A percentile compares a stretch with the other conserved stretches of the same genome.
phyloP scores from a whole-genome alignment of 2,113 vertebrate species.

The Bettongia penicillata region DNA sequence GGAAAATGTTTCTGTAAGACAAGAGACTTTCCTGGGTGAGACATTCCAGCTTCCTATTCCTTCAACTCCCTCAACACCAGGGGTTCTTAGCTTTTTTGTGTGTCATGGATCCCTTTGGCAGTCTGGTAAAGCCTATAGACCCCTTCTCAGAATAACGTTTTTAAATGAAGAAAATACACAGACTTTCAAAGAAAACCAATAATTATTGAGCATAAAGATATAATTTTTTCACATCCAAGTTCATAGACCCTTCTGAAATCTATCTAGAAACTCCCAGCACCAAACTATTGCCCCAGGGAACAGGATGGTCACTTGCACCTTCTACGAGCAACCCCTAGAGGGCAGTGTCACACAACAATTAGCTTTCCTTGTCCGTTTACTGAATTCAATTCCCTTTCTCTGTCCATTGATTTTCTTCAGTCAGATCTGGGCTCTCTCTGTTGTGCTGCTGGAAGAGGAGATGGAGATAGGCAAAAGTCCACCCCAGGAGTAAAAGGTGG shows the following conservation, averaged over 20 bases:
- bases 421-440: not conserved
- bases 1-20: not conserved
- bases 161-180: not conserved
- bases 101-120: not conserved
- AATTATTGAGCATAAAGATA: not conserved
- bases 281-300: not conserved
- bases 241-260: not conserved
- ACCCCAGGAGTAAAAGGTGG: not conserved
- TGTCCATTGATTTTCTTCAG: not conserved
- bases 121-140: not conserved
- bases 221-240: not conserved
- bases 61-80: not conserved
- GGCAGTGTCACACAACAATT: constrained; percentile 59
- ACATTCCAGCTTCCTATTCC: not conserved
- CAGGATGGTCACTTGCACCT: constrained; percentile 7
- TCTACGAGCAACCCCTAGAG: constrained; percentile 63
- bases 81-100: not conserved
- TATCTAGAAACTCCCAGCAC: not conserved
- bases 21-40: not conserved
- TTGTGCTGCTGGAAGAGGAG: not conserved
- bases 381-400: not conserved
- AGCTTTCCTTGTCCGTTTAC: not conserved
- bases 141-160: not conserved
- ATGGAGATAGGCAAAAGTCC: not conserved
- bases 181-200: not conserved